Evolutionary conservation across 2,113 vertebrate genomes (phyloP), one percentile per base, ranked within the genome.

Genomic region (Phocoena sinus): DNA sequence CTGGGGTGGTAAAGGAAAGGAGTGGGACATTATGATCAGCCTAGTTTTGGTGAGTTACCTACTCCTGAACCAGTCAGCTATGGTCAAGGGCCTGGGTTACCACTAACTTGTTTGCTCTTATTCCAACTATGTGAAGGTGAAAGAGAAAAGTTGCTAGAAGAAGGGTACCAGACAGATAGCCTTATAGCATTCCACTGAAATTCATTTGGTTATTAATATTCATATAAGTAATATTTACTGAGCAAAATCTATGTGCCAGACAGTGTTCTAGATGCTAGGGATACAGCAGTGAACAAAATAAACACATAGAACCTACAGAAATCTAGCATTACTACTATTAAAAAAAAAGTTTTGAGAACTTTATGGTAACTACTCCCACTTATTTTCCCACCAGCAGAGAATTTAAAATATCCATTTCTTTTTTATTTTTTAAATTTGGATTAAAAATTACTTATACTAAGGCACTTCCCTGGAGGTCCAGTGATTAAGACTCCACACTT

Each of bases 21-120:
- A 60, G 2, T 20, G 3, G 7, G 7, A 25, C 0, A 0, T 21
- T 58, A 20, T 6, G 12, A 68, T 70, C 44, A n/a, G 10, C 2
- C 8, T 28, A 47, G 2, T 77, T 28, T 71, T 6, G 33, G 0
- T 79, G 8, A 33, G 11, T 56, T 44, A 12, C 25, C 11, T 50
- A 50, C 15, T 25, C 9, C 41, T 84, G 47, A 95, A 56, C n/a
- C 12, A 44, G 17, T 44, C 18, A 62, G 36, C 14, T 83, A 3
- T 60, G 21, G 13, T 65, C 28, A 62, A 47, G 13, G 21, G 7
- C 8, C 5, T 65, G 13, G 7, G 62, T 36, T 11, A 53, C 10
- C 44, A 77, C 33, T 47, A n/a, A 76, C 21, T 70, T 58, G 6
- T 33, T 83, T 88, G 31, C 11, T 73, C 13, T 38, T 67, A 11